Base-by-base conservation (phyloP, 1,140 invertebrate species). In the Bursaphelenchus mucronatus region DNA sequence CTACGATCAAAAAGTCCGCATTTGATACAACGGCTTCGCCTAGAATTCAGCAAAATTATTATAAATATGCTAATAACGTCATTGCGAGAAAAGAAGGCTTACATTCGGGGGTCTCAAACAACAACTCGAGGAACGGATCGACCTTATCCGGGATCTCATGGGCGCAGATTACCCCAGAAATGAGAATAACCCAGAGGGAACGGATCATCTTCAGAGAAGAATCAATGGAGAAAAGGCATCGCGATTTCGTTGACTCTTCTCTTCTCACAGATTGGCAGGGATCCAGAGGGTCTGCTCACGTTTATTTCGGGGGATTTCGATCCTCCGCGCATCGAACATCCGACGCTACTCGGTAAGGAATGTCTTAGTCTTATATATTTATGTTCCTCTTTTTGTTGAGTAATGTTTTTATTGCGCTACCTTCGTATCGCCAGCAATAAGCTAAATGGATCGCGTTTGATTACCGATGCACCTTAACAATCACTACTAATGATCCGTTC, bases 21-120 rank as follows among this genome's bases (percentile, higher is more conserved):
- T 70, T 65, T 5, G 68, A 63, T 9, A 79, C 47, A 57, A 82
- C 79, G 9, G 71, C 50, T 63, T 79, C 77, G 52, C 77, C 77
- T 79, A 9, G 13, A 13, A 61, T n/a, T 57, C 21, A 10, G 13
- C 53, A 54, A 3, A 17, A 65, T n/a, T 30, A 13, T 1, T 15
- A 21, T 41, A 39, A 13, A 59, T 30, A 30, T 30, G 30, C 30
- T 62, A 39, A 5, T 13, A 63, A 30, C 19, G 0, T 17, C 9
- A 67, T 21, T 43, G 15, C 3, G 11, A 19, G 21, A 67, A 13
- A 64, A 19, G 13, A 30, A 30, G 30, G 73, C 67, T 68, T 55
- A 79, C 76, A 79, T 76, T 79, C 75, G 30, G 63, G 52, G 13
- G 70, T 76, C 57, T 78, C 78, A 61, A 79, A 79, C 3, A 79